phyloP scores from a whole-genome alignment of 2,113 vertebrate genomes.

The Semicossyphus pulcher region DNA sequence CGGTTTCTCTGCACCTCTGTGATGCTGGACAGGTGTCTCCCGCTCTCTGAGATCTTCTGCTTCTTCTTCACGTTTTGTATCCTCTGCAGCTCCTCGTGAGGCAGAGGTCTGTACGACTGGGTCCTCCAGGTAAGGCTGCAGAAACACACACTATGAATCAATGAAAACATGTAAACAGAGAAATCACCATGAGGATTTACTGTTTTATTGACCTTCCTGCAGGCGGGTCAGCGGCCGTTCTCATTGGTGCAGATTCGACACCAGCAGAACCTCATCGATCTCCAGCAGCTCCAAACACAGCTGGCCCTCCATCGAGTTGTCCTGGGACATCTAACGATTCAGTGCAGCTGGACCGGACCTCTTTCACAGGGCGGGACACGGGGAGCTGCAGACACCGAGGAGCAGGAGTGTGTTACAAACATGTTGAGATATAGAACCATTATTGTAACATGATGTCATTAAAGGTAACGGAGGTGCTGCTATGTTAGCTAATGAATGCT shows the following conservation, averaged over 20 bases:
- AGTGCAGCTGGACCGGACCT: neutral
- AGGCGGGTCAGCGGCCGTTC: slow-evolving; percentile 95
- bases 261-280: slow-evolving; percentile 96
- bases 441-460: too few relatives aligned
- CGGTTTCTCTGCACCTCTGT: slow-evolving; percentile 94
- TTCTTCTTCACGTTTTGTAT: slow-evolving; percentile 95
- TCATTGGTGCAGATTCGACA: slow-evolving; percentile 95
- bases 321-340: slow-evolving; percentile 88
- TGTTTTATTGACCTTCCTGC: slow-evolving; percentile 87
- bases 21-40: slow-evolving; percentile 93
- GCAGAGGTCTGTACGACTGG: slow-evolving; percentile 95
- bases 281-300: slow-evolving; percentile 95
- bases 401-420: too few relatives aligned
- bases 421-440: too few relatives aligned
- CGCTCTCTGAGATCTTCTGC: slow-evolving; percentile 95
- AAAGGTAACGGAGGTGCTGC: too few relatives aligned
- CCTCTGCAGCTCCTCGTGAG: slow-evolving; percentile 93
- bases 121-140: slow-evolving; percentile 93
- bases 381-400: neutral
- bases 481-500: neutral
- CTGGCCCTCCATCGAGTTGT: slow-evolving; percentile 94
- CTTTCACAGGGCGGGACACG: slow-evolving; percentile 5
- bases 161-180: neutral
- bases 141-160: neutral
- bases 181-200: slow-evolving; percentile 18